Percentiles rank a stretch among this genome's conserved stretches.
Evolutionary conservation across 2,888 invertebrate species (phyloP).

Genomic region (Dusona sp.): DNA sequence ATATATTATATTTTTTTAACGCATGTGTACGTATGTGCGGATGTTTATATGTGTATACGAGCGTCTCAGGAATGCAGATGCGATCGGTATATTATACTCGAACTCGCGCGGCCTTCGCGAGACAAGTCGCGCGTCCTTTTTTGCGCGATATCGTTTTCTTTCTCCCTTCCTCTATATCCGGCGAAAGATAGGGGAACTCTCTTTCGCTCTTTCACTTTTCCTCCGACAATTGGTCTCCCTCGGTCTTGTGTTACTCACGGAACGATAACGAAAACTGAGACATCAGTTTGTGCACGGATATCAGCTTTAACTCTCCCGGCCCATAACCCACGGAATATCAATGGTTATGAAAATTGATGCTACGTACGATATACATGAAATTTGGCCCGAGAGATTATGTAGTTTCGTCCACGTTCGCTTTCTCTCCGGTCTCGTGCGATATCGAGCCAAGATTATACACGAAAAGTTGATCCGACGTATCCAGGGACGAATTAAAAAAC

Average conservation of each 20-base stretch:
- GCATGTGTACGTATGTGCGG: background rate
- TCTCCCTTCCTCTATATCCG: background rate
- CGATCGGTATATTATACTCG: constrained; percentile 44
- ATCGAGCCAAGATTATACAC: background rate
- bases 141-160: constrained; percentile 26
- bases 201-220: constrained; percentile 20
- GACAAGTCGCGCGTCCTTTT: constrained; percentile 54
- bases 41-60: constrained; percentile 26
- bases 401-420: background rate
- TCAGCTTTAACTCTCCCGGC: background rate
- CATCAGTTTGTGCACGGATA: constrained; percentile 14
- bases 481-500: constrained; percentile 1
- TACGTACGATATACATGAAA: background rate
- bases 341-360: constrained; percentile 27
- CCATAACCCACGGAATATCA: background rate
- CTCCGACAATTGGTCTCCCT: background rate
- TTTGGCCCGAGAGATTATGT: background rate
- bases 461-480: background rate
- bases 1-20: background rate
- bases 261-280: background rate
- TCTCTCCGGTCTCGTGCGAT: background rate
- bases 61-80: constrained; percentile 68
- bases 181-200: background rate
- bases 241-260: background rate
- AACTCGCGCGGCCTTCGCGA: constrained; percentile 58